Percentiles rank a stretch among this genome's conserved stretches.
These are phyloP conservation scores for Vidua chalybeata DNA, from an alignment of 2,113 vertebrate genomes.

Conservation along the genomic window DNA sequence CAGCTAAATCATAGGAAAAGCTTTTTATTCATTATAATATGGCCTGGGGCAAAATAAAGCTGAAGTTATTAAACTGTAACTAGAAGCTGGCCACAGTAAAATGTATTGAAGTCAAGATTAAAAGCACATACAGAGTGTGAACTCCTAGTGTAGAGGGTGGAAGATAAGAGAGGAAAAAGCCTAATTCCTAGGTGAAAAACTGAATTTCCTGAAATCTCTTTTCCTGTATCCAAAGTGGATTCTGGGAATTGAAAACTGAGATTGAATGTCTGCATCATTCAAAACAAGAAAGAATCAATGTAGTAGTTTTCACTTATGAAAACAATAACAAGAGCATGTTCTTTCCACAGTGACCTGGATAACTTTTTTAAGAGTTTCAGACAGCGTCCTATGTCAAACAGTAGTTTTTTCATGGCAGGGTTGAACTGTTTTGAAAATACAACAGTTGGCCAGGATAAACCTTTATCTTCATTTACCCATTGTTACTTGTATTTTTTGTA, in stretches of 20 bases:
- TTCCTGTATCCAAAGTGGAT: neutral
- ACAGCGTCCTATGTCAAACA: neutral
- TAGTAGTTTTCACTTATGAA: neutral
- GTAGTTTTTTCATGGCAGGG: constrained; percentile 38
- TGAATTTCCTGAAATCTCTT: neutral
- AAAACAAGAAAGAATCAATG: neutral
- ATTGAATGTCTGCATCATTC: neutral
- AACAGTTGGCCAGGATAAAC: constrained; percentile 56
- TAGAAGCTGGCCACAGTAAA: constrained; percentile 59
- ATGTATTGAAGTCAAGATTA: constrained; percentile 53
- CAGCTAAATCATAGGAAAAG: constrained; percentile 55
- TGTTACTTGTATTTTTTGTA: constrained; percentile 67
- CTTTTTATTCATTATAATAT: constrained; percentile 61
- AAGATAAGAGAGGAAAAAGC: neutral
- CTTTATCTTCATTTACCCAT: constrained; percentile 74
- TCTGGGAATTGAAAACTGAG: neutral
- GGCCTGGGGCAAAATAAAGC: constrained; percentile 44
- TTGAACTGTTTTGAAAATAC: constrained; percentile 59
- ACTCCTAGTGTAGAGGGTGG: neutral
- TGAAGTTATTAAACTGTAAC: constrained; percentile 63
- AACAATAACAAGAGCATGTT: neutral
- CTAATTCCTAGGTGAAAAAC: neutral
- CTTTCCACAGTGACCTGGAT: neutral
- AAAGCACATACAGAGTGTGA: constrained; percentile 50
- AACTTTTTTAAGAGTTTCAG: constrained; percentile 27